These are phyloP conservation scores for Slavum lentiscoides DNA, from an alignment of 2,888 invertebrate species.

Conservation along the genomic window DNA sequence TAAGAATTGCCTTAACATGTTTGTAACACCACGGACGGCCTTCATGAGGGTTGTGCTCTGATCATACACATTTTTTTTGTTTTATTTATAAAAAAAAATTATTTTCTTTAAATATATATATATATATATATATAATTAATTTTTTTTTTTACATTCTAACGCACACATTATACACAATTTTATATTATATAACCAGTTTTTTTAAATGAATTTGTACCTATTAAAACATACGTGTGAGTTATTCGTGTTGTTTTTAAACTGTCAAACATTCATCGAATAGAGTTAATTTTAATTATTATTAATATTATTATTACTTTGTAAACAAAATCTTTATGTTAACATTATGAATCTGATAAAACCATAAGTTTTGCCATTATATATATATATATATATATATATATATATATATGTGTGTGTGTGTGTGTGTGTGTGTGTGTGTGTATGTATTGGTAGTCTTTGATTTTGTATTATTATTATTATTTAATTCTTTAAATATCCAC, in stretches of 20 bases:
- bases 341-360: slow-evolving; percentile 50
- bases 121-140: not conserved
- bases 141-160: slow-evolving; percentile 45
- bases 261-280: slow-evolving; percentile 42
- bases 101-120: slow-evolving; percentile 39
- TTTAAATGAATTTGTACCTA: slow-evolving; percentile 49
- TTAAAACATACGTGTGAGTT: slow-evolving; percentile 49
- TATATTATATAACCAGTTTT: slow-evolving; percentile 49
- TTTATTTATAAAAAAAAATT: slow-evolving; percentile 33
- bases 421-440: too few species aligned
- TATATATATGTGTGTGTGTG: too few species aligned
- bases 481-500: slow-evolving; percentile 45
- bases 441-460: too few species aligned
- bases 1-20: slow-evolving; percentile 26
- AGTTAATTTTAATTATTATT: slow-evolving; percentile 44
- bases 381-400: slow-evolving; percentile 8
- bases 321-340: slow-evolving; percentile 42
- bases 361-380: slow-evolving; percentile 43
- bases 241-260: slow-evolving; percentile 47
- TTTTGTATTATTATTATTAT: slow-evolving; percentile 36
- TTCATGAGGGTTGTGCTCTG: slow-evolving; percentile 48
- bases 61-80: slow-evolving; percentile 35
- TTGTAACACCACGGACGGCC: slow-evolving; percentile 52
- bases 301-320: slow-evolving; percentile 47
- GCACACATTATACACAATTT: slow-evolving; percentile 50